Base-by-base conservation (phyloP, 1,140 invertebrate species). In the Coptotermes formosanus region DNA sequence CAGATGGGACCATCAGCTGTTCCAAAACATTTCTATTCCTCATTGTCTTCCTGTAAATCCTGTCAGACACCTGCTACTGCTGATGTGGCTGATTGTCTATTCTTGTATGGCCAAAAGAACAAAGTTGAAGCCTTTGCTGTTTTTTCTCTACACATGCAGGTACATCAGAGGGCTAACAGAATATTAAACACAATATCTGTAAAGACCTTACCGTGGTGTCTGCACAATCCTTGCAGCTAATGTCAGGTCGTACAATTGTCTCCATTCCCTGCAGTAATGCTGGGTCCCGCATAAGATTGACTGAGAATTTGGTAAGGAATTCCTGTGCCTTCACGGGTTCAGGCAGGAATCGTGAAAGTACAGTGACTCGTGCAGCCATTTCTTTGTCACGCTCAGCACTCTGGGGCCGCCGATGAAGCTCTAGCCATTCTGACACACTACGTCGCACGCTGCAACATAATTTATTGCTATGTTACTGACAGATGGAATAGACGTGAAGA, bases 291-390 rank as follows among this genome's bases (percentile, higher is more conserved):
- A 94, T 94, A 91, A 99, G 92, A 89, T 98, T 95, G 82, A 92
- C 91, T 87, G 96, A 97, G 89, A 99, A 98, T 89, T 97, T 97
- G 85, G 95, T 96, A 52, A 99, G 91, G 91, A 97, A 98, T 91
- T 99, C 98, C 88, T 96, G 94, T 0, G 97, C 96, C 90, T 99
- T 99, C 86, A 97, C 94, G 3, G 97, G 96, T 90, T 99, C 97
- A 0, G 98, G 97, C n/a, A 99, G 91, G 89, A 96, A 96, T 87
- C 94, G 93, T 6, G 94, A 94, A 85, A 95, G 91, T 82, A 92
- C 91, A 43, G 92, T 90, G 85, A 94, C 91, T 85, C 94, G 94
- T 12, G 90, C 90, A 86, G 91, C 91, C 87, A 92, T 91, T 90
- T 97, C 96, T 89, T 94, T 94, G 86, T 94, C 92, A 4, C 95